These are phyloP conservation scores for Poecile montanus DNA, from an alignment of 2,797 vertebrate species.

Conservation along the genomic window DNA sequence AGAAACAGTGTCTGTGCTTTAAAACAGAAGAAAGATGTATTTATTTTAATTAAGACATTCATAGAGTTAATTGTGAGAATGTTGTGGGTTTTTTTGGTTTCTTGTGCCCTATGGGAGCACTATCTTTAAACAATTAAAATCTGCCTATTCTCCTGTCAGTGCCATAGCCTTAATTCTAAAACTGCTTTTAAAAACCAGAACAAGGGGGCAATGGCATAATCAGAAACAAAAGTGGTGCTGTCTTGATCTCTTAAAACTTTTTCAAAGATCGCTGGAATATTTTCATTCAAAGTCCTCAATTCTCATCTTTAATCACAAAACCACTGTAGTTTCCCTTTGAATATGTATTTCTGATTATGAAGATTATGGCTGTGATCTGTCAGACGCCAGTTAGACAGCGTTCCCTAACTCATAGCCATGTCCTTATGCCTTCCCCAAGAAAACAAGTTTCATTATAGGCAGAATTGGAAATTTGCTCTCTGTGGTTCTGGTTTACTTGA, in stretches of 20 bases:
- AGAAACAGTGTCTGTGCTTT: background rate
- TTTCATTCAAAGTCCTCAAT: background rate
- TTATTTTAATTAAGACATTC: background rate
- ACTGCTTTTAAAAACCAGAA: background rate
- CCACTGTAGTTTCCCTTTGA: background rate
- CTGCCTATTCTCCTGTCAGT: background rate
- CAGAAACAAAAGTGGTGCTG: background rate
- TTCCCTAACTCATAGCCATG: background rate
- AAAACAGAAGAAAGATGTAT: background rate
- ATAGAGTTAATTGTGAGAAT: background rate
- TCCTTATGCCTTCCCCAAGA: background rate
- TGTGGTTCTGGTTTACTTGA: slow-evolving; percentile 3
- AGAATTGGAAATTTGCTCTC: background rate
- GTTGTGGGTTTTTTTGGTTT: background rate
- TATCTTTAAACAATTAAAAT: background rate
- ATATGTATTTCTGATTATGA: background rate
- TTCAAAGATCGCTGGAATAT: background rate
- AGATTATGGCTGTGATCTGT: background rate
- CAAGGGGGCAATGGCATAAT: background rate
- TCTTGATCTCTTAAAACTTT: background rate
- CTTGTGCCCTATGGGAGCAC: background rate
- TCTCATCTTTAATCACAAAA: background rate
- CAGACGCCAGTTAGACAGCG: background rate
- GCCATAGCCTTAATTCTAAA: background rate
- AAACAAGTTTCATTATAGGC: background rate